Conservation (phyloP, 2,797 vertebrate genomes). For the Pseudocheirus occidentalis region DNA sequence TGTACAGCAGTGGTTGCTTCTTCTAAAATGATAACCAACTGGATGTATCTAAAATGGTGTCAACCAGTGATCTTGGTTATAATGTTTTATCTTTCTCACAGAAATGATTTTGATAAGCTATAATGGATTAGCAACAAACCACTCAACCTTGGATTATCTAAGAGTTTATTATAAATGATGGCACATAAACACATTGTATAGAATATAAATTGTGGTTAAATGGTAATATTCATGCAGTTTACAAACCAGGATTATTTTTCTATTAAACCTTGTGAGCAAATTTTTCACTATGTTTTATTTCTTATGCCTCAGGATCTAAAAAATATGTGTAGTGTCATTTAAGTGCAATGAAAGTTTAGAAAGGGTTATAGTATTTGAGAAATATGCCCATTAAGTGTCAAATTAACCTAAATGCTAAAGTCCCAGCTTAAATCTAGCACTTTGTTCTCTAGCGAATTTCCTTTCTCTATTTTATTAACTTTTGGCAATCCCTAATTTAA, state of each 20-base stretch:
- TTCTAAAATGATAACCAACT: background rate
- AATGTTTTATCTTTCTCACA: background rate
- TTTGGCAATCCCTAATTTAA: background rate
- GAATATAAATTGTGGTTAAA: background rate
- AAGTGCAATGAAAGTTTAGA: conserved; percentile 26
- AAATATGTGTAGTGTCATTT: conserved; percentile 3
- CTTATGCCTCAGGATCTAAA: conserved; percentile 51
- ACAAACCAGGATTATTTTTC: conserved; percentile 38
- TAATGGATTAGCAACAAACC: background rate
- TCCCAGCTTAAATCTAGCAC: background rate
- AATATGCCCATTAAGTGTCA: conserved; percentile 41
- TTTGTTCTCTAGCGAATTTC: background rate
- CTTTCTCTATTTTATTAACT: background rate
- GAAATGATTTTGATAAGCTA: background rate
- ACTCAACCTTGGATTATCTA: background rate
- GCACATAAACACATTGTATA: background rate
- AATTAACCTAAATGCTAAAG: conserved; percentile 39
- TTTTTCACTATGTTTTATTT: conserved; percentile 40
- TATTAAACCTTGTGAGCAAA: background rate
- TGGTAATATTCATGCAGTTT: background rate
- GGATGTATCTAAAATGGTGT: background rate
- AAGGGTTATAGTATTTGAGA: background rate
- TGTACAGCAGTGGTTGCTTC: background rate
- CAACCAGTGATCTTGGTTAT: background rate
- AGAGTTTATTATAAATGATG: background rate